phyloP scores from a whole-genome alignment of 2,888 invertebrate species.

The Chydorus sphaericus region DNA sequence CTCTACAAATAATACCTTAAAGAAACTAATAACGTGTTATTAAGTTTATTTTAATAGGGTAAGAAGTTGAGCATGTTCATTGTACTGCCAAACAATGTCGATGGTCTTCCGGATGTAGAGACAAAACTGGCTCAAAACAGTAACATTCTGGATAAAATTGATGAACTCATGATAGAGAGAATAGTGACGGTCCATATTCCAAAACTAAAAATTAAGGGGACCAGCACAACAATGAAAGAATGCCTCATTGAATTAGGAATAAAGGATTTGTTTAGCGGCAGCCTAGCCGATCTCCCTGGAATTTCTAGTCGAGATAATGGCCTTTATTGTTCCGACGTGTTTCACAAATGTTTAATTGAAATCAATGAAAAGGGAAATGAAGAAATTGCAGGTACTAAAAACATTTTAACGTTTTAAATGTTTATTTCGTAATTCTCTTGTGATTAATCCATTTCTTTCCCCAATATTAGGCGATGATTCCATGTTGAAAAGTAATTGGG shows the following conservation, averaged over 20 bases:
- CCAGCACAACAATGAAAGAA: constrained; percentile 45
- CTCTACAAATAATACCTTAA: too few species aligned
- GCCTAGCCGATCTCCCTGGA: constrained; percentile 46
- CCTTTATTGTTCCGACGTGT: constrained; percentile 49
- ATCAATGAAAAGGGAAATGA: constrained; percentile 79
- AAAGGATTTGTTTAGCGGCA: constrained; percentile 41
- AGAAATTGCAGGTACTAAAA: constrained; percentile 70
- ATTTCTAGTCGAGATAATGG: constrained; percentile 37
- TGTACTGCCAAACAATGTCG: too few species aligned
- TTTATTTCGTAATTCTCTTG: too few species aligned
- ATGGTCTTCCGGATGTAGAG: too few species aligned
- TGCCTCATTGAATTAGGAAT: constrained; percentile 47
- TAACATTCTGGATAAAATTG: too few species aligned
- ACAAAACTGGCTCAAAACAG: constrained; percentile 39
- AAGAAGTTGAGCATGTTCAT: too few species aligned
- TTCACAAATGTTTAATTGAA: constrained; percentile 73
- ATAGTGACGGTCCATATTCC: constrained; percentile 56
- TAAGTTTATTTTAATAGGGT: too few species aligned
- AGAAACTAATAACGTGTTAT: too few species aligned
- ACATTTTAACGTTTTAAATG: constrained; percentile 45
- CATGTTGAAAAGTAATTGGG: too few species aligned
- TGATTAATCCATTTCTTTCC: too few species aligned
- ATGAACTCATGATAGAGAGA: too few species aligned
- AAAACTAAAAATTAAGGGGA: constrained; percentile 66
- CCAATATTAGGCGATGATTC: too few species aligned